Percentiles rank a stretch among this genome's conserved stretches.
Conservation (phyloP, 2,113 vertebrate species). For the Dicentrarchus labrax region DNA sequence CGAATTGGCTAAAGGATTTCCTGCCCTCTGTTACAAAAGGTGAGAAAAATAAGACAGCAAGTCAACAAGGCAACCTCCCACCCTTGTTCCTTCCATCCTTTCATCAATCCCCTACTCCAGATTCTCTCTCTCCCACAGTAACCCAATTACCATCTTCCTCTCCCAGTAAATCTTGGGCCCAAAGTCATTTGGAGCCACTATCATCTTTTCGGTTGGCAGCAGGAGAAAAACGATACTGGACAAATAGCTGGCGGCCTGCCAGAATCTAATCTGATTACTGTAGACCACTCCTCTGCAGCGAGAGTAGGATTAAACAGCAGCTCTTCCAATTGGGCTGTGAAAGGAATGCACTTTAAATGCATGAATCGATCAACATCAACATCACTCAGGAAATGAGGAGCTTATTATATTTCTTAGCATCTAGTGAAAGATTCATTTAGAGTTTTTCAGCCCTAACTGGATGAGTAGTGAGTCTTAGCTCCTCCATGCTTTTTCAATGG, state of each 20-base stretch:
- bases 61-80: constrained; percentile 19
- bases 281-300: constrained; percentile 44
- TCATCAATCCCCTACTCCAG: constrained; percentile 42
- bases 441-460: constrained; percentile 32
- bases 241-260: constrained; percentile 54
- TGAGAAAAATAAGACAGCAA: constrained; percentile 41
- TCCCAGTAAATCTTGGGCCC: constrained; percentile 23
- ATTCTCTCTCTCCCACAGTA: constrained; percentile 45
- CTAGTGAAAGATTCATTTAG: constrained; percentile 39
- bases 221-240: constrained; percentile 53
- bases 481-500: neutral
- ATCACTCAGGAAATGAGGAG: constrained; percentile 60
- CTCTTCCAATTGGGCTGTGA: constrained; percentile 41
- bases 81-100: constrained; percentile 7
- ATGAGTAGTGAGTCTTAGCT: neutral
- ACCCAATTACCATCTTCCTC: constrained; percentile 61
- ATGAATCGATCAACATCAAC: constrained; percentile 57
- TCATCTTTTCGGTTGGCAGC: constrained; percentile 49
- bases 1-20: constrained; percentile 54
- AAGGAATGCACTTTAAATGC: constrained; percentile 62
- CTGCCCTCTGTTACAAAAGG: constrained; percentile 41
- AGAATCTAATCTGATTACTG: constrained; percentile 65
- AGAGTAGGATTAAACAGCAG: constrained; percentile 52
- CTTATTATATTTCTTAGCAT: constrained; percentile 54
- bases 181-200: constrained; percentile 49